These are phyloP conservation scores for Brachionus plicatilis DNA, from an alignment of 1,140 invertebrate genomes.

Conservation along the genomic window DNA sequence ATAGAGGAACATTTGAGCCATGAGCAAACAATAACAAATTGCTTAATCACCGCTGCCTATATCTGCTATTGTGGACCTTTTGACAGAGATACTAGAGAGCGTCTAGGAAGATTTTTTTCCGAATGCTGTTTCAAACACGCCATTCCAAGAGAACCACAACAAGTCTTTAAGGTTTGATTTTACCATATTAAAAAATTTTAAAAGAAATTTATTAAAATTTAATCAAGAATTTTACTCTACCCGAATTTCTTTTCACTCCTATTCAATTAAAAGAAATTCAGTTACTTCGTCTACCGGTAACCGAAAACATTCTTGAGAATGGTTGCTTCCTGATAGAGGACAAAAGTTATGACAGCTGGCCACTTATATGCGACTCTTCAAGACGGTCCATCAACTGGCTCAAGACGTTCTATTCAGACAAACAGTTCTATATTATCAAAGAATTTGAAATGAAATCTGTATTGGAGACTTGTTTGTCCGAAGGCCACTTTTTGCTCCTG, in stretches of 20 bases:
- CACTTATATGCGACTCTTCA: slow-evolving; percentile 54
- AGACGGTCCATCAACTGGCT: slow-evolving; percentile 51
- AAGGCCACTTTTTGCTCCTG: slow-evolving; percentile 24
- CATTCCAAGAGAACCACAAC: slow-evolving; percentile 47
- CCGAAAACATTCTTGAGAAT: slow-evolving; percentile 53
- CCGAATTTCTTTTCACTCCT: slow-evolving; percentile 27
- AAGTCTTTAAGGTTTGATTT: slow-evolving; percentile 46
- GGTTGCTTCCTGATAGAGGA: slow-evolving; percentile 53
- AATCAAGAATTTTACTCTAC: not conserved
- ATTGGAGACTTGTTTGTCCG: slow-evolving; percentile 36
- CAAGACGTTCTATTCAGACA: slow-evolving; percentile 45
- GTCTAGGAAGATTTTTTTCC: slow-evolving; percentile 53
- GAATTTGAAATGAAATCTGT: slow-evolving; percentile 43
- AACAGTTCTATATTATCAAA: slow-evolving; percentile 48
- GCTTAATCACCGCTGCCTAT: slow-evolving; percentile 53
- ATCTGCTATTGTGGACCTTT: slow-evolving; percentile 52
- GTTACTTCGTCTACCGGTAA: slow-evolving; percentile 47
- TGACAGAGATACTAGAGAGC: slow-evolving; percentile 50
- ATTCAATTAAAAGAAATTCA: slow-evolving; percentile 50
- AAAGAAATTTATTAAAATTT: not conserved
- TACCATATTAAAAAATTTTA: not conserved
- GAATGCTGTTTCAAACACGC: slow-evolving; percentile 54
- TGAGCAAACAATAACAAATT: slow-evolving; percentile 51
- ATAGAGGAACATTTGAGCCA: slow-evolving; percentile 52
- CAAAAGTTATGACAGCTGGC: slow-evolving; percentile 51